phyloP scores from a whole-genome alignment of 30 jellyfish, hydroid and myxozoan species.

The Cassiopea xamachana region DNA sequence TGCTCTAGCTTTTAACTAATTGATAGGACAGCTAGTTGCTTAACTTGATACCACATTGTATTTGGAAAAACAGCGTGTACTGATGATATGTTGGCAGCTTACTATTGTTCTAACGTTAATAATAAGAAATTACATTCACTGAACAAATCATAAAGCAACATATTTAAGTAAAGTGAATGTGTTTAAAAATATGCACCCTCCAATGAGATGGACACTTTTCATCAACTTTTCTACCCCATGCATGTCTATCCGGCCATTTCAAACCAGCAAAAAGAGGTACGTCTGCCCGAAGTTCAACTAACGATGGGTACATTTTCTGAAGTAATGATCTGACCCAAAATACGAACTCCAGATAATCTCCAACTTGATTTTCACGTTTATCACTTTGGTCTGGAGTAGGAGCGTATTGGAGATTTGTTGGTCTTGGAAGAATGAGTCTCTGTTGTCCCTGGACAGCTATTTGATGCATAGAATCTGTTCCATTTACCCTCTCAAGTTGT shows the following conservation, averaged over 20 bases:
- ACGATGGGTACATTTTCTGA: not conserved
- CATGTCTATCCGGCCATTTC: conserved; percentile 10
- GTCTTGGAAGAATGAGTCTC: not conserved
- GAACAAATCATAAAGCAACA: too few species aligned
- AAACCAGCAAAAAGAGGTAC: not conserved
- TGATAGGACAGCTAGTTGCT: too few species aligned
- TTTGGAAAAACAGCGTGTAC: too few species aligned
- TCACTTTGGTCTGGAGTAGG: not conserved
- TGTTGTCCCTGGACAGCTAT: not conserved
- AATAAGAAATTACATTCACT: too few species aligned
- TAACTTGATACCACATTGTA: too few species aligned
- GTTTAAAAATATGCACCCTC: not conserved
- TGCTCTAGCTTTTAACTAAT: too few species aligned
- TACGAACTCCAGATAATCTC: conserved; percentile 9
- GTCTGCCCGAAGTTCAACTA: not conserved
- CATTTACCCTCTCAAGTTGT: not conserved
- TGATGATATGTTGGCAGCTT: too few species aligned
- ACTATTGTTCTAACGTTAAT: too few species aligned
- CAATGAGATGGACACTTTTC: conserved; percentile 9
- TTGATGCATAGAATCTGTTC: not conserved
- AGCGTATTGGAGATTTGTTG: not conserved
- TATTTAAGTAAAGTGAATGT: too few species aligned
- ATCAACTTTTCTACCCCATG: conserved; percentile 24
- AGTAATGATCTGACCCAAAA: conserved; percentile 9
- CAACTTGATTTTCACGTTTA: not conserved